A percentile compares a stretch with the other conserved stretches of the same genome.
Conservation (phyloP, 2,113 vertebrate species). For the Cairina moschata region DNA sequence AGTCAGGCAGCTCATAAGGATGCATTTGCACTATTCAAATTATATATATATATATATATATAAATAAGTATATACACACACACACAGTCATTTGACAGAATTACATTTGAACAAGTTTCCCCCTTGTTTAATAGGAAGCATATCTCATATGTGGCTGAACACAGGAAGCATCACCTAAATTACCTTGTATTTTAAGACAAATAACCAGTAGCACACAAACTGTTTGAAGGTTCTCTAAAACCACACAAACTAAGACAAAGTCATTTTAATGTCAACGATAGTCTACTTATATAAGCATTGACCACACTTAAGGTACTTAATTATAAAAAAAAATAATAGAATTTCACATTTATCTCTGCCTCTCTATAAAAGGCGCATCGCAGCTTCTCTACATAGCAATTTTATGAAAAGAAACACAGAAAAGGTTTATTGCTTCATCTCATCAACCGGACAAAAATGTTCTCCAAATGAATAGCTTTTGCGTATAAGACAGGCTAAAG, state of each 20-base stretch:
- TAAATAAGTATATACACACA: too few species aligned
- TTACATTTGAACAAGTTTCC: neutral
- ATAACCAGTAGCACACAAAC: neutral
- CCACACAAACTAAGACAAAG: neutral
- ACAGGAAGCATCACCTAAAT: neutral
- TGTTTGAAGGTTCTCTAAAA: neutral
- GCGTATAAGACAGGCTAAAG: neutral
- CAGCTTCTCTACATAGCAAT: neutral
- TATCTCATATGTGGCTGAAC: neutral
- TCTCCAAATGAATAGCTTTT: neutral
- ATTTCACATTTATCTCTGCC: neutral
- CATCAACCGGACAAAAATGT: neutral
- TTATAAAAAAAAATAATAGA: neutral
- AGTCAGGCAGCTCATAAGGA: neutral
- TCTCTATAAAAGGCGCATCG: neutral
- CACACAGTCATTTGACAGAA: neutral
- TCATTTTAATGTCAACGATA: neutral
- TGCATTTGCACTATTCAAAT: neutral
- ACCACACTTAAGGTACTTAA: neutral
- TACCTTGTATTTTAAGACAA: neutral
- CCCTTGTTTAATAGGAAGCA: neutral
- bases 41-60: neutral
- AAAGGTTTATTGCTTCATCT: neutral
- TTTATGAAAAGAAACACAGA: neutral
- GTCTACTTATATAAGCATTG: neutral